These are phyloP conservation scores for Oppia nitens DNA, from an alignment of 1,140 invertebrate genomes.

Conservation along the genomic window DNA sequence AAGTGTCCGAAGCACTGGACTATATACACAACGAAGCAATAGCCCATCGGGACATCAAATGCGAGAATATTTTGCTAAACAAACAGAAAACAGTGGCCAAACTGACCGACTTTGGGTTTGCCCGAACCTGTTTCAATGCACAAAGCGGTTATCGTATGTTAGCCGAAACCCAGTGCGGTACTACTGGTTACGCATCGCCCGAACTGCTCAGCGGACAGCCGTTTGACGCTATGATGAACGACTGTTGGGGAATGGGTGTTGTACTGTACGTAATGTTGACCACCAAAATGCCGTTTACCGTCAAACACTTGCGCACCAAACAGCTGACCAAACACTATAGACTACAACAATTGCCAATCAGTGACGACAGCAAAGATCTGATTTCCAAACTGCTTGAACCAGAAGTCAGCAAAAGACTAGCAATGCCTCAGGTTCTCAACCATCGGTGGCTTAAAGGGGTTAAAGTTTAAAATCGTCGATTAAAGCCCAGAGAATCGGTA, in stretches of 20 bases:
- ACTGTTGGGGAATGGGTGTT: slow-evolving; percentile 5
- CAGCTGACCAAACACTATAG: background rate
- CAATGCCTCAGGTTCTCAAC: too few relatives aligned
- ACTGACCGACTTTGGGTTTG: slow-evolving; percentile 13
- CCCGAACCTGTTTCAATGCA: background rate
- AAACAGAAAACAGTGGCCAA: background rate
- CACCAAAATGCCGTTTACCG: background rate
- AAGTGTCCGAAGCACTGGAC: too few relatives aligned
- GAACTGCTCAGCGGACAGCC: background rate
- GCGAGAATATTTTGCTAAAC: slow-evolving; percentile 10
- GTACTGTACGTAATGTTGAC: slow-evolving; percentile 5
- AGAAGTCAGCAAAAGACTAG: too few relatives aligned
- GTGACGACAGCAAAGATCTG: too few relatives aligned
- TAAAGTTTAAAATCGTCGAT: too few relatives aligned
- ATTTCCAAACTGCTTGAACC: too few relatives aligned
- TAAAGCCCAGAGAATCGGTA: too few relatives aligned
- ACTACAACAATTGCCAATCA: too few relatives aligned
- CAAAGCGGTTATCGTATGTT: slow-evolving; percentile 1
- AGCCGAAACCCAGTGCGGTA: slow-evolving; percentile 1
- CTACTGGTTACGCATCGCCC: slow-evolving; percentile 8
- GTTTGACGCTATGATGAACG: slow-evolving; percentile 2
- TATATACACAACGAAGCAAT: too few relatives aligned
- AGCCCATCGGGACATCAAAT: slow-evolving; percentile 14
- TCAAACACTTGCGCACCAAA: background rate
- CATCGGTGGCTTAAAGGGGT: too few relatives aligned